These are phyloP conservation scores for Cirrhinus molitorella DNA, from an alignment of 2,797 vertebrate genomes.

Conservation along the genomic window DNA sequence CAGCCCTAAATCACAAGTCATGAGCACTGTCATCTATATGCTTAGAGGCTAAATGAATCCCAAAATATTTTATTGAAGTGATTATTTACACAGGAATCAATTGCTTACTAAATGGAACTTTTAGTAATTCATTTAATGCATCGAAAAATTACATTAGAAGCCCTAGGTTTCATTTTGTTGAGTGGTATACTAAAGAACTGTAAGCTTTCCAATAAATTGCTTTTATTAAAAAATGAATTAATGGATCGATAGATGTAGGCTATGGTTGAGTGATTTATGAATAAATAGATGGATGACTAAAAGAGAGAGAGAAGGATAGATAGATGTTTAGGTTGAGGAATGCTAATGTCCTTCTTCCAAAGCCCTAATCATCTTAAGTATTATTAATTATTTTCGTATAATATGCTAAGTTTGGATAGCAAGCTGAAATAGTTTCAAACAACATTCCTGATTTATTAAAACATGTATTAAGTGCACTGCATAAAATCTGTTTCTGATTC, in stretches of 20 bases:
- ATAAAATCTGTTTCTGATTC: neutral
- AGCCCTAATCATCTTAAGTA: neutral
- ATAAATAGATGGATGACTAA: conserved; percentile 16
- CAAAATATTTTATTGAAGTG: conserved; percentile 19
- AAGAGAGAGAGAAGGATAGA: neutral
- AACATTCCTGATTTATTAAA: neutral
- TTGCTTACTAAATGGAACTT: conserved; percentile 27
- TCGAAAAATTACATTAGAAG: conserved; percentile 40
- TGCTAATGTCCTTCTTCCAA: neutral
- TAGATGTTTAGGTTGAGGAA: conserved; percentile 14
- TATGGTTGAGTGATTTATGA: conserved; percentile 42
- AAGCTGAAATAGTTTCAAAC: neutral
- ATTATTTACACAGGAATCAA: conserved; percentile 42
- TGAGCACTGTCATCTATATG: conserved; percentile 8
- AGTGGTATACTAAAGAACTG: conserved; percentile 33
- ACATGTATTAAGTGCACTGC: neutral
- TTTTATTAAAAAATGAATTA: conserved; percentile 44
- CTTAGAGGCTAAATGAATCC: neutral
- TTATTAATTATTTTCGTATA: neutral
- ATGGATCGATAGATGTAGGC: conserved; percentile 40
- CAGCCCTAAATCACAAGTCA: conserved; percentile 2
- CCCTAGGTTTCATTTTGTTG: conserved; percentile 41
- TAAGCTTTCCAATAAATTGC: conserved; percentile 47
- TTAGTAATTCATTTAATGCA: conserved; percentile 41
- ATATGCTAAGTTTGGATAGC: neutral